Evolutionary conservation across 2,797 vertebrate species (phyloP).

Genomic region (Rhinogobio ventralis): DNA sequence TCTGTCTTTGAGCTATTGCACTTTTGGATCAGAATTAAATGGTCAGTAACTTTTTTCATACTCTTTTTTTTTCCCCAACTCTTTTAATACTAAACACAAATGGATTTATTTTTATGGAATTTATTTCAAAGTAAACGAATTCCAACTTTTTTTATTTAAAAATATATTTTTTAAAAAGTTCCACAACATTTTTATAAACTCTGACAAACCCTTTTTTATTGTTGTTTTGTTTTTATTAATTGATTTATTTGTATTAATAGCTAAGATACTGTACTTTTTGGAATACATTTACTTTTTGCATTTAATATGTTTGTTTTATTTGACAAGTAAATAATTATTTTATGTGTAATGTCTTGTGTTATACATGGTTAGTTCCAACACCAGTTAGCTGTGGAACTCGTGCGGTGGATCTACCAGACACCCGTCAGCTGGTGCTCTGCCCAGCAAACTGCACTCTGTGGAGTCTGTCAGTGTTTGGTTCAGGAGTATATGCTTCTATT

Average conservation of each 20-base stretch:
- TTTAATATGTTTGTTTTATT: not conserved
- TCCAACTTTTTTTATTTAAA: not conserved
- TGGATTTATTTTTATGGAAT: not conserved
- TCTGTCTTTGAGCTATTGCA: conserved; percentile 57
- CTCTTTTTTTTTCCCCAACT: not conserved
- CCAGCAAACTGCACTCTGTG: conserved; percentile 82
- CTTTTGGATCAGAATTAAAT: conserved; percentile 60
- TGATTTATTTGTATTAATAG: not conserved
- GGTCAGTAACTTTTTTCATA: conserved; percentile 52
- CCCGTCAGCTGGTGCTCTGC: conserved; percentile 81
- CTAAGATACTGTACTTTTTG: not conserved
- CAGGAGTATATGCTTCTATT: conserved; percentile 87
- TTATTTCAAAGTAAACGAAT: not conserved
- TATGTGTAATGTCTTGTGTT: not conserved
- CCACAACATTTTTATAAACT: not conserved
- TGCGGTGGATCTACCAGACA: conserved; percentile 83
- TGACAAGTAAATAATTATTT: not conserved
- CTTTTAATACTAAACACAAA: not conserved
- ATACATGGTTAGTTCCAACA: conserved; percentile 59
- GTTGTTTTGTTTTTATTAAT: not conserved
- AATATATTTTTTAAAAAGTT: not conserved
- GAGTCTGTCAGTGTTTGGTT: conserved; percentile 86
- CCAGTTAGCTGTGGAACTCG: conserved; percentile 86
- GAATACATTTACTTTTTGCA: not conserved
- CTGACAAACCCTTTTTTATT: not conserved